Evolutionary conservation across 92 coral and sea anemone species (phyloP), one percentile per base, ranked within the genome.

Genomic region (Heliopora coerulea): DNA sequence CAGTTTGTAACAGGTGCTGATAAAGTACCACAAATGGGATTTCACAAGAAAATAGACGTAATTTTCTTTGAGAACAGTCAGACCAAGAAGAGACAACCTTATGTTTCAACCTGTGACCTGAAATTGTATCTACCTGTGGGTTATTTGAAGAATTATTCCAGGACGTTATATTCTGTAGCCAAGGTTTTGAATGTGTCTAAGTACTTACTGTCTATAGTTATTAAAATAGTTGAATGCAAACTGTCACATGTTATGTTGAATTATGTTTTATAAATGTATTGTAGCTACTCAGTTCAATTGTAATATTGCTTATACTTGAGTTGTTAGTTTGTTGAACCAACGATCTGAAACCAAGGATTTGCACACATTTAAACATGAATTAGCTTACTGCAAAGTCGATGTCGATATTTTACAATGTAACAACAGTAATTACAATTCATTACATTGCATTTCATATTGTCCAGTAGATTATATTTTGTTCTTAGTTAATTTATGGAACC

Each of bases 41-140:
- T 72, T 54, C 78, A 27, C 23, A 30, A 72, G 62, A 39, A 34
- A 49, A 29, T 72, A 21, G 58, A 34, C 1, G 58, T 72, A 26
- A 20, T 50, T 0, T 56, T 72, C 63, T 72, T 29, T 40, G 78
- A 72, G 48, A 59, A 72, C 32, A 62, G 40, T 17, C 56, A 15
- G 28, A 46, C 46, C 35, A 14, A 26, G 11, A 73, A 59, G 40
- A 59, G 79, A 27, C 68, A 20, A 1, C 79, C 79, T 26, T 25
- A 73, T 73, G 79, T 62, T 18, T 73, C 79, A 1, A 73, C 79
- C 35, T 73, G 79, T 73, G 79, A 40, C 18, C 31, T 56, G 56
- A 62, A 48, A 26, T 61, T 72, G 64, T 29, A 35, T 49, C 57
- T 72, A 21, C 78, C 78, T 15, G 37, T 58, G 15, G 78, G 78